These are phyloP conservation scores for Dendropsophus ebraccatus DNA, from an alignment of 2,113 vertebrate species.

Conservation along the genomic window DNA sequence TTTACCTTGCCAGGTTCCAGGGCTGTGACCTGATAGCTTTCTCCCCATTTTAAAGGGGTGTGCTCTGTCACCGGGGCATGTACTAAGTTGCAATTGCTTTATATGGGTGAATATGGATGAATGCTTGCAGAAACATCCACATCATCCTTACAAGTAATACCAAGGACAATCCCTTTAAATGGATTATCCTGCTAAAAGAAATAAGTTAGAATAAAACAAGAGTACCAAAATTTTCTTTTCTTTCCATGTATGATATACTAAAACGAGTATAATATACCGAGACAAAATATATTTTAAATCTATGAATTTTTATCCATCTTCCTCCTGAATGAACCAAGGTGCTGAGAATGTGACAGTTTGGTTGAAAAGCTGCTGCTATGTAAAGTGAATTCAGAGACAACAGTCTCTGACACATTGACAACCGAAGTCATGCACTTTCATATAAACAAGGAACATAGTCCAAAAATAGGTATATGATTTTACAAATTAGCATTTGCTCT, in stretches of 20 bases:
- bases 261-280: not conserved
- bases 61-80: too few species aligned
- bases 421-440: constrained; percentile 9
- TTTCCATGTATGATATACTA: not conserved
- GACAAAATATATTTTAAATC: not conserved
- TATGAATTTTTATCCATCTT: not conserved
- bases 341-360: constrained; percentile 8
- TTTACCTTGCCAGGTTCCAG: too few species aligned
- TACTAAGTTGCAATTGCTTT: too few species aligned
- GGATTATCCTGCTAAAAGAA: not conserved
- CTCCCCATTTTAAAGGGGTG: too few species aligned
- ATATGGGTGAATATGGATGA: too few species aligned
- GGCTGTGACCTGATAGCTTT: too few species aligned
- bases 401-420: constrained; percentile 23
- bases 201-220: not conserved
- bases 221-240: not conserved
- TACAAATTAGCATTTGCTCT: constrained; percentile 31
- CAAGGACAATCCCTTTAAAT: not conserved
- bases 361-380: constrained; percentile 23
- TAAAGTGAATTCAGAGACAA: constrained; percentile 14
- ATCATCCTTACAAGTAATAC: too few species aligned
- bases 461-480: constrained; percentile 27
- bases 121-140: not conserved
- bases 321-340: not conserved
- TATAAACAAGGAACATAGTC: constrained; percentile 23